Evolutionary conservation across 53 echinoderm and acorn worm species (phyloP), one percentile per base, ranked within the genome.

Genomic region (Pentamera pediparva): DNA sequence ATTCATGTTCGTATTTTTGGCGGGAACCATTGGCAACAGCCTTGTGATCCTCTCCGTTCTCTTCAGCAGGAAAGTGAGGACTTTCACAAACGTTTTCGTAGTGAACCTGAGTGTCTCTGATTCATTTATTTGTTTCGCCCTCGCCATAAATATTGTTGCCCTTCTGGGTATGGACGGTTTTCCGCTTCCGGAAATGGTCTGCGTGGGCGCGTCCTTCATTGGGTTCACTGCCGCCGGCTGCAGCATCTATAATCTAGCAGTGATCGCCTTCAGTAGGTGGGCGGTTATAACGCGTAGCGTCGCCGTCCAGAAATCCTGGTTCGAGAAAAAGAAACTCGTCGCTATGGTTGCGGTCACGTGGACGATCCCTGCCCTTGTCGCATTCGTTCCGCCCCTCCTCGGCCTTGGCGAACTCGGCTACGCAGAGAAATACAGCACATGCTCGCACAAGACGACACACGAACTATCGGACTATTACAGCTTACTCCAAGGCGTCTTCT

Each of bases 1-100:
- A 15, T 84, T 87, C 41, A 56, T 87, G 17, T 6, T 91, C 56
- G 78, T 91, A 21, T 75, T 76, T 7, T 32, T 82, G 0, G 12
- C 79, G 13, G 93, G 89, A 6, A 80, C 79, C 32, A 76, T 92
- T 54, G 93, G 93, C n/a, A 92, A 92, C 70, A 81, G 86, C 51
- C 47, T 92, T 37, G 86, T 89, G 34, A 89, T 92, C 39, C 43
- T 92, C 6, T 84, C 89, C 40, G 93, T 92, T 19, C 36, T 89
- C 35, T 69, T 92, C n/a, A 86, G 85, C 61, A 65, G 89, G 28
- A 89, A 86, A 39, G 72, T 92, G 30, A 79, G 93, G 24, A 92
- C 93, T 18, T 86, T 86, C 29, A 92, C 93, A 39, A 92, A 92
- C 55, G 87, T 92, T 10, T 92, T 89, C 50, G 93, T 92, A n/a